These are phyloP conservation scores for Mylabris sibirica DNA, from an alignment of 2,888 invertebrate genomes.

Conservation along the genomic window DNA sequence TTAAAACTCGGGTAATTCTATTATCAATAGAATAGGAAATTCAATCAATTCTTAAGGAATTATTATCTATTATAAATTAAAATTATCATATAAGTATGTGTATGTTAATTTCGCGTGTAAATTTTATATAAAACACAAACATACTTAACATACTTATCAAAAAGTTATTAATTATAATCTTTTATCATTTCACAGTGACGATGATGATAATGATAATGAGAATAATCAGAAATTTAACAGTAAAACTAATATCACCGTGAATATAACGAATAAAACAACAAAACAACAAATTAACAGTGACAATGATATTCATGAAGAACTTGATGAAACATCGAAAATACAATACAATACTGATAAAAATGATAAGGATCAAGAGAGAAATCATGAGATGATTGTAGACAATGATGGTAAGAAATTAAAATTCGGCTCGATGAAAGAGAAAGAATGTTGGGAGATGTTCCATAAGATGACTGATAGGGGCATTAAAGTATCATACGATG, in stretches of 20 bases:
- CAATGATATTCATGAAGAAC: not conserved
- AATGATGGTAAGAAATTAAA: slow-evolving; percentile 35
- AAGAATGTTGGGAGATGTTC: slow-evolving; percentile 73
- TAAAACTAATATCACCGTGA: slow-evolving; percentile 13
- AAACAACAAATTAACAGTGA: not conserved
- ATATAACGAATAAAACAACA: slow-evolving; percentile 11
- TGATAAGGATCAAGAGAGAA: not conserved
- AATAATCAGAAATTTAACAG: not conserved
- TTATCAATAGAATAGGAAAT: not conserved
- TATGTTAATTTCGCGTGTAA: not conserved
- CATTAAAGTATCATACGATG: slow-evolving; percentile 72
- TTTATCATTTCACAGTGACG: not conserved
- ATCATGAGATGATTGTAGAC: not conserved
- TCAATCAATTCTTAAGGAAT: slow-evolving; percentile 1
- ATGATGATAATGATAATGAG: slow-evolving; percentile 1
- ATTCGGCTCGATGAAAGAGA: slow-evolving; percentile 56
- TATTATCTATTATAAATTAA: not conserved
- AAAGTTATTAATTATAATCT: slow-evolving; percentile 2
- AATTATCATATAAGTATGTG: not conserved
- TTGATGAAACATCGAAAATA: not conserved
- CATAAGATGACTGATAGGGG: slow-evolving; percentile 74
- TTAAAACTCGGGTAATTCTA: not conserved
- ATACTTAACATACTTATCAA: not conserved
- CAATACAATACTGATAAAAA: not conserved
- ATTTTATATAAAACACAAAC: not conserved